These are phyloP conservation scores for Meda fulgida DNA, from an alignment of 2,797 vertebrate species.

Conservation along the genomic window DNA sequence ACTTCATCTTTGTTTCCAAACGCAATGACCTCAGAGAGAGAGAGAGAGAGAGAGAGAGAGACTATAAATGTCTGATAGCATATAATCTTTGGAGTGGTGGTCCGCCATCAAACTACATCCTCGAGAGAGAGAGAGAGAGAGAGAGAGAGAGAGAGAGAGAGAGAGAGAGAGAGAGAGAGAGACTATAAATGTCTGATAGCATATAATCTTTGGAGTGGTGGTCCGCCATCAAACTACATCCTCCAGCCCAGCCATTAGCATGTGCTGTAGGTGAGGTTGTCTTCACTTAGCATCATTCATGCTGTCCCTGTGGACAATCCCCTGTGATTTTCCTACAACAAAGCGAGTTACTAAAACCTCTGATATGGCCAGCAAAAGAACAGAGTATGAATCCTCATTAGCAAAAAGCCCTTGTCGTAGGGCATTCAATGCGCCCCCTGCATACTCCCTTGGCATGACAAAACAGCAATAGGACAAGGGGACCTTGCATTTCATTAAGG, in stretches of 20 bases:
- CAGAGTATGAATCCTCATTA: conserved; percentile 36
- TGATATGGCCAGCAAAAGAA: conserved; percentile 11
- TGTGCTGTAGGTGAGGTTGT: not conserved
- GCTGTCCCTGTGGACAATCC: not conserved
- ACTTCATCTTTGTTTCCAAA: too few relatives aligned
- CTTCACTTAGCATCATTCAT: not conserved
- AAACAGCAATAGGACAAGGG: conserved; percentile 35
- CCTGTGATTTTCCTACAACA: not conserved
- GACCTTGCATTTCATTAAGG: conserved; percentile 33
- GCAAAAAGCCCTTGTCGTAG: conserved; percentile 21
- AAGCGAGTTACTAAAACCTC: conserved; percentile 3
- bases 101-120: too few relatives aligned
- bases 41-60: too few relatives aligned
- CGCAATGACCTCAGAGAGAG: too few relatives aligned
- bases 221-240: not conserved
- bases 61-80: too few relatives aligned
- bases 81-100: too few relatives aligned
- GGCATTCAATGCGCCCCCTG: conserved; percentile 6
- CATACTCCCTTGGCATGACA: conserved; percentile 35
- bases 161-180: not conserved
- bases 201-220: not conserved
- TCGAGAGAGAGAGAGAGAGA: not conserved
- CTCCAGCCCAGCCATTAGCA: not conserved
- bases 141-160: not conserved
- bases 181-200: not conserved